A percentile compares a stretch with the other conserved stretches of the same genome.
Conservation (phyloP, 2,888 invertebrate genomes). For the Lycophotia porphyrea region DNA sequence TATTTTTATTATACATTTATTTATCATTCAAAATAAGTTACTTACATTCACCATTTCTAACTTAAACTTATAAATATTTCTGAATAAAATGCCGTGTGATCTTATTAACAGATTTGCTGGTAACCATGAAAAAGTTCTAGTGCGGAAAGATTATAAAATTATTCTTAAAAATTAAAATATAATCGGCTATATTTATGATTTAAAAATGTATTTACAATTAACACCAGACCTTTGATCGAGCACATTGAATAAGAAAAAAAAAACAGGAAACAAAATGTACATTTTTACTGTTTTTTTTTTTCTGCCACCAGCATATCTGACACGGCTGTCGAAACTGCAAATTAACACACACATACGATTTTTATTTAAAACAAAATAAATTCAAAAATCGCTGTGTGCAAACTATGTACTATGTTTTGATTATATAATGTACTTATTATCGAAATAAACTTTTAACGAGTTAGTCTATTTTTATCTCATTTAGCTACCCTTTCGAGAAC, state of each 20-base stretch:
- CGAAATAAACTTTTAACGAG: constrained; percentile 54
- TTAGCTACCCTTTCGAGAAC: constrained; percentile 34
- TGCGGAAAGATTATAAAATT: constrained; percentile 21
- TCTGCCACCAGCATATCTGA: constrained; percentile 12
- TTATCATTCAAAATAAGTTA: constrained; percentile 73
- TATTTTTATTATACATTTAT: constrained; percentile 35
- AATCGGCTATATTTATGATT: constrained; percentile 26
- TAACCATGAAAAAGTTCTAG: constrained; percentile 16
- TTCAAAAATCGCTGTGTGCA: constrained; percentile 43
- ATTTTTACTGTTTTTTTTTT: constrained; percentile 20
- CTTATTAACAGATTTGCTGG: constrained; percentile 20
- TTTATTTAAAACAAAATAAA: constrained; percentile 50
- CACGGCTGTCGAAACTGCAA: constrained; percentile 38
- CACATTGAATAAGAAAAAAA: constrained; percentile 17
- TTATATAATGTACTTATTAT: constrained; percentile 46
- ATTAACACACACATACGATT: constrained; percentile 38
- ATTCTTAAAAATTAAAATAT: constrained; percentile 46
- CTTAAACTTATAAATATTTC: constrained; percentile 33
- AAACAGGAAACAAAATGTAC: background rate
- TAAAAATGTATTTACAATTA: constrained; percentile 36
- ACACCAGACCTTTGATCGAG: constrained; percentile 30
- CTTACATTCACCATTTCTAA: constrained; percentile 69
- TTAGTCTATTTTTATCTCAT: constrained; percentile 12
- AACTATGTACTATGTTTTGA: background rate
- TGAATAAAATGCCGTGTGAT: constrained; percentile 23